A percentile compares a stretch with the other conserved stretches of the same genome.
Evolutionary conservation across 2,113 vertebrate species (phyloP).

Genomic region (Pogonocichla stellata): DNA sequence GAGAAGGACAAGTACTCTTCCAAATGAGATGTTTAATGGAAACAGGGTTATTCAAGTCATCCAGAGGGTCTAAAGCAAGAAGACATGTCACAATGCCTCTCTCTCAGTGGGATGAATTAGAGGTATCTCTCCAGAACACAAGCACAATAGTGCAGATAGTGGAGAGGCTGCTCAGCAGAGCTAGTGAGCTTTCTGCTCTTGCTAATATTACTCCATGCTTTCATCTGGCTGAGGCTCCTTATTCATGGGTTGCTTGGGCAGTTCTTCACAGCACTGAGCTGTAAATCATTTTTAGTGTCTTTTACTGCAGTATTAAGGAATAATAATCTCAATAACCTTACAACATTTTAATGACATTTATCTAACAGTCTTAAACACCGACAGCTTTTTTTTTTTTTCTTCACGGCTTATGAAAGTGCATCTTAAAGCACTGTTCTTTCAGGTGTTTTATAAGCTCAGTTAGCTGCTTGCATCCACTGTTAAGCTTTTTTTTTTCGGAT

Average conservation of each 20-base stretch:
- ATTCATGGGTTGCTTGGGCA: background rate
- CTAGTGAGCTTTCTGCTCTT: background rate
- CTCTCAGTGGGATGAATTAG: background rate
- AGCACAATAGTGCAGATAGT: background rate
- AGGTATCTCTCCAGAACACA: background rate
- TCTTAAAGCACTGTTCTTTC: background rate
- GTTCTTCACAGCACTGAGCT: background rate
- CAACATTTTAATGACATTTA: background rate
- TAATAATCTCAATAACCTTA: background rate
- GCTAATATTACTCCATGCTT: background rate
- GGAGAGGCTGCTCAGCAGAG: background rate
- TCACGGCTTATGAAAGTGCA: background rate
- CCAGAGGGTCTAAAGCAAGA: background rate
- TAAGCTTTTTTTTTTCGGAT: background rate
- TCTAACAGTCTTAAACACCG: background rate
- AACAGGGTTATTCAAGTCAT: background rate
- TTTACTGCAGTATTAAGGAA: background rate
- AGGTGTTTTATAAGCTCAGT: background rate
- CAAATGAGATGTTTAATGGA: background rate
- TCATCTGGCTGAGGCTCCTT: background rate
- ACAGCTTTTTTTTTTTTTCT: background rate
- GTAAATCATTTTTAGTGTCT: background rate
- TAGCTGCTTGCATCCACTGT: background rate
- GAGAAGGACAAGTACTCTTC: background rate
- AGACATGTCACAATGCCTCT: background rate